Evolutionary conservation across 35 echinoderm and acorn worm genomes (phyloP), one percentile per base, ranked within the genome.

Genomic region (Lytechinus pictus): DNA sequence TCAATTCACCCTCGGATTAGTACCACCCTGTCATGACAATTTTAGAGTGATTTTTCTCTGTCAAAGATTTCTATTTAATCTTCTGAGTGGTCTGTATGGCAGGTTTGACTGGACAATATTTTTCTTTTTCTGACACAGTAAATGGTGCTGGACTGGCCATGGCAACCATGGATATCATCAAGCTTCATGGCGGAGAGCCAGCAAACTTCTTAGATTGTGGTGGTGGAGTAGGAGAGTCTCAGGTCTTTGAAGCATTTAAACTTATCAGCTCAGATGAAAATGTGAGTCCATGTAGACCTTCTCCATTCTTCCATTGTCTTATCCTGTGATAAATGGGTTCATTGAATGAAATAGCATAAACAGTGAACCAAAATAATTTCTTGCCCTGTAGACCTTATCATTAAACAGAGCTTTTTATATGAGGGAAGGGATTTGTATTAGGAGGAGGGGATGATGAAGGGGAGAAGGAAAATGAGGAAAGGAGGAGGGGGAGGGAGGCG

Each of bases 151-250:
- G 98, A 55, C 96, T 99, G 14, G 98, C 98, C 8, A 99, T 99
- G 98, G 98, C 98, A 94, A 99, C 98, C 28, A 99, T 99, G 98
- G 98, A 99, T 86, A 99, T 99, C 56, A 99, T 99, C 89, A 99
- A 99, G 51, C 57, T 97, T 10, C 96, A 97, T 95, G 98, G 98
- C 57, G 98, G 98, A 54, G 98, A 97, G 58, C 98, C 98, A 55
- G 98, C 98, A 44, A 99, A 99, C 93, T 99, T 99, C 91, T 94
- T 99, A n/a, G 98, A 99, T 95, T 57, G 95, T 86, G 97, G 98
- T 14, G 97, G 98, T 71, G 97, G 97, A 87, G 98, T 99, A 19
- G 56, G 96, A 89, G 98, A 99, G 95, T 51, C 96, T 5, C 98
- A 99, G 96, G 98, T 99, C 9, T 96, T 95, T 13, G 96, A 99